These are phyloP conservation scores for Mergus octosetaceus DNA, from an alignment of 2,797 vertebrate species.

Conservation along the genomic window DNA sequence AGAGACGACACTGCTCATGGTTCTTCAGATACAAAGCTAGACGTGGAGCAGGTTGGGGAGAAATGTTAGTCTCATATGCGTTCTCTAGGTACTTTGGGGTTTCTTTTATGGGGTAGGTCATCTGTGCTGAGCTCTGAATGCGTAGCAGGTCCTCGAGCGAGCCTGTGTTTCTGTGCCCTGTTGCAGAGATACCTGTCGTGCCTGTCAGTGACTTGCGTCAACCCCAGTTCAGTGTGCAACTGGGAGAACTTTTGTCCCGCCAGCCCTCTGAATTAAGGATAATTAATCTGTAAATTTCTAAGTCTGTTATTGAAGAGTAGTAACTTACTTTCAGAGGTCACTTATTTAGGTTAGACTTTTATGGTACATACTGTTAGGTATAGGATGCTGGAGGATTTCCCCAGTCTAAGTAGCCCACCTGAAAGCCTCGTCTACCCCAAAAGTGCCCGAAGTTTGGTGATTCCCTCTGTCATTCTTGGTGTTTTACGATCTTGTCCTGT, in stretches of 20 bases:
- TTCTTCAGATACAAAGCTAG: not conserved
- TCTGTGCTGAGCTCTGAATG: not conserved
- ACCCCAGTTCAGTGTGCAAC: not conserved
- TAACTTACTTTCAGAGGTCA: not conserved
- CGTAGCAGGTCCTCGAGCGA: not conserved
- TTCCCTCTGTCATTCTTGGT: not conserved
- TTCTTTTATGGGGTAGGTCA: not conserved
- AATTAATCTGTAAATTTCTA: not conserved
- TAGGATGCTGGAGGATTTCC: too few species aligned
- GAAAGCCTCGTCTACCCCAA: not conserved
- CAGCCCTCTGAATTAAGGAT: not conserved
- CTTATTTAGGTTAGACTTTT: not conserved
- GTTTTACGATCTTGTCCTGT: not conserved
- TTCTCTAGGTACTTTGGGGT: not conserved
- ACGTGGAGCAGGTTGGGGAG: not conserved
- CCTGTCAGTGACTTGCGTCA: not conserved
- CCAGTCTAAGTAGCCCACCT: not conserved
- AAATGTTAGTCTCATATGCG: not conserved
- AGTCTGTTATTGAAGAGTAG: fast-evolving
- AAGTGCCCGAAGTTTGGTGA: not conserved
- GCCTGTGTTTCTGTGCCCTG: not conserved
- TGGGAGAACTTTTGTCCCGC: not conserved
- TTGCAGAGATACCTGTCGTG: fast-evolving
- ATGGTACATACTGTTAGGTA: fast-evolving
- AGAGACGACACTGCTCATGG: not conserved